Percentiles rank a stretch among this genome's conserved stretches.
phyloP scores from a whole-genome alignment of 2,888 invertebrate species.

The Papilio protenor region DNA sequence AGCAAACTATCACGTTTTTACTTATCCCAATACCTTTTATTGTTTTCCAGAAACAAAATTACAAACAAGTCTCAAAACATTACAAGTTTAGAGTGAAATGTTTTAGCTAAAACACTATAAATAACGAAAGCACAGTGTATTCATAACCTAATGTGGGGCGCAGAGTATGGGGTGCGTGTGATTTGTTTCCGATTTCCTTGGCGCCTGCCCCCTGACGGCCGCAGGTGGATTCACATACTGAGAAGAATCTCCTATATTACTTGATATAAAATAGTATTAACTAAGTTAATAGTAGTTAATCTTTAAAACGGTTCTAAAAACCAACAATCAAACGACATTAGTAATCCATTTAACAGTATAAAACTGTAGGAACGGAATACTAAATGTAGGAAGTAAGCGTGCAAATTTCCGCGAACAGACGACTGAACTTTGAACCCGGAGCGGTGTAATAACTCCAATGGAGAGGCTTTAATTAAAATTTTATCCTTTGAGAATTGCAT shows the following conservation, averaged over 20 bases:
- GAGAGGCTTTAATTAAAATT: constrained; percentile 54
- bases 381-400: constrained; percentile 43
- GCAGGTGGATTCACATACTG: constrained; percentile 62
- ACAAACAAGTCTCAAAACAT: too few relatives aligned
- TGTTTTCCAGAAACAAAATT: too few relatives aligned
- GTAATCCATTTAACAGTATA: constrained; percentile 32
- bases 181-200: constrained; percentile 72
- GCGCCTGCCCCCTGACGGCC: constrained; percentile 49
- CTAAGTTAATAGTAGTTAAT: not conserved
- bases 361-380: constrained; percentile 26
- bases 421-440: constrained; percentile 49
- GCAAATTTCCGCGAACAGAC: constrained; percentile 44
- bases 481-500: constrained; percentile 52
- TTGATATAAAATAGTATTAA: not conserved
- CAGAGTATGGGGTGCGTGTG: constrained; percentile 60
- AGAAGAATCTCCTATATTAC: constrained; percentile 46
- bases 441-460: constrained; percentile 52
- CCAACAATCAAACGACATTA: constrained; percentile 12
- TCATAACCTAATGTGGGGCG: constrained; percentile 47
- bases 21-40: too few relatives aligned
- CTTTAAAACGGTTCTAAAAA: not conserved
- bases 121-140: constrained; percentile 39
- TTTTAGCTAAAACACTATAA: too few relatives aligned
- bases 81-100: too few relatives aligned
- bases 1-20: too few relatives aligned